These are phyloP conservation scores for Azorinus chamasolen DNA, from an alignment of 2,888 invertebrate genomes.

Conservation along the genomic window DNA sequence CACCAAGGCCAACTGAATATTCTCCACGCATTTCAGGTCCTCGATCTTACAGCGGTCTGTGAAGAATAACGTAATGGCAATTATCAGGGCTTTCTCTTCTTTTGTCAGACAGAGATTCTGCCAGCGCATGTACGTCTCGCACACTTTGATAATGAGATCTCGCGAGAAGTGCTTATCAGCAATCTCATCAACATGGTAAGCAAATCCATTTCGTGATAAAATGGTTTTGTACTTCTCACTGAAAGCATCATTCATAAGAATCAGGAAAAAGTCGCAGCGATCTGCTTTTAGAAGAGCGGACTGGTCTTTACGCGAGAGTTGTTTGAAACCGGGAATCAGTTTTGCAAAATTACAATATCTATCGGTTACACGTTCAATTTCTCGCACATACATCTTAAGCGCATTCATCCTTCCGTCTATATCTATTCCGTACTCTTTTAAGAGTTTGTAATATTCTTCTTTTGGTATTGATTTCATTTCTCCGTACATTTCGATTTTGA, in stretches of 20 bases:
- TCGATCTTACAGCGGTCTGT: conserved; percentile 52
- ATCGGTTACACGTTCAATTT: conserved; percentile 37
- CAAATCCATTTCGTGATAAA: conserved; percentile 29
- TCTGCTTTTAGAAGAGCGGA: conserved; percentile 48
- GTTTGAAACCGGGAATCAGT: conserved; percentile 51
- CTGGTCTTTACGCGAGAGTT: conserved; percentile 50
- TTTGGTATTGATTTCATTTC: conserved; percentile 50
- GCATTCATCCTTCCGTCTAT: conserved; percentile 49
- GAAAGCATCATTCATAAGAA: conserved; percentile 51
- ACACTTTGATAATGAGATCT: conserved; percentile 14
- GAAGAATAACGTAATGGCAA: conserved; percentile 39
- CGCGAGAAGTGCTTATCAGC: conserved; percentile 45
- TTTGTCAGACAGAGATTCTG: conserved; percentile 42
- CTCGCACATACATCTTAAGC: conserved; percentile 34
- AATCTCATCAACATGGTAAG: conserved; percentile 46
- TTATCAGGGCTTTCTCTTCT: conserved; percentile 50
- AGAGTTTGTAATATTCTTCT: conserved; percentile 50
- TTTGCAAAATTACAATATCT: conserved; percentile 59
- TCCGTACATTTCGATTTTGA: conserved; percentile 44
- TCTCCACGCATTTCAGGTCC: conserved; percentile 41
- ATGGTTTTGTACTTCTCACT: conserved; percentile 22
- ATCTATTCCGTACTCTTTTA: conserved; percentile 58
- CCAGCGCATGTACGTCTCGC: conserved; percentile 30
- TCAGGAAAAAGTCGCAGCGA: conserved; percentile 53
- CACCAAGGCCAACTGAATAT: conserved; percentile 42